phyloP scores from a whole-genome alignment of 2,113 vertebrate genomes.

The Probosciger aterrimus region DNA sequence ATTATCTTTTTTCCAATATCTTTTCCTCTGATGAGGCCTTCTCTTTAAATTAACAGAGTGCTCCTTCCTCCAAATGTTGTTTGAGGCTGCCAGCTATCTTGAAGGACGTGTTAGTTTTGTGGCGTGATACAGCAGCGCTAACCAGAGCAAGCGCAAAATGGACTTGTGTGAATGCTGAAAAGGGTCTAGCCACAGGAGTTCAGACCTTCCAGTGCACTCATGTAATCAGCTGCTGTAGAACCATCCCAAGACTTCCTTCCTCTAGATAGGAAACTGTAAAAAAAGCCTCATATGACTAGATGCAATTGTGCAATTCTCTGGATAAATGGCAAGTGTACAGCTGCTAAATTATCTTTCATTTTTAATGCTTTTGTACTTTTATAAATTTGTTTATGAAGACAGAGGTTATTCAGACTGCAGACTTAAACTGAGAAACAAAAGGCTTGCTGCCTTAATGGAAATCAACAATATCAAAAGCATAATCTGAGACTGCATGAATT shows the following conservation, averaged over 20 bases:
- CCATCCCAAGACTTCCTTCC: constrained; percentile 21
- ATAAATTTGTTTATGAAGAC: background rate
- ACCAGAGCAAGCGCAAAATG: background rate
- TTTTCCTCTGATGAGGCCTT: background rate
- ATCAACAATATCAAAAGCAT: background rate
- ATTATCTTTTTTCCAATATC: background rate
- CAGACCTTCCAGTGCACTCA: background rate
- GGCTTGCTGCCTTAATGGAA: background rate
- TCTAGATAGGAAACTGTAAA: background rate
- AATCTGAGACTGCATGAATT: background rate
- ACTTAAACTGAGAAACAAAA: background rate
- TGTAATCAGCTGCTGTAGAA: background rate
- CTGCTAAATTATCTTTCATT: background rate
- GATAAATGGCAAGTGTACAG: background rate
- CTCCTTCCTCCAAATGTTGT: background rate
- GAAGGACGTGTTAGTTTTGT: background rate
- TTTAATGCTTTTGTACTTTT: background rate
- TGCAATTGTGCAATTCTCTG: background rate
- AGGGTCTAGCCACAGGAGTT: background rate
- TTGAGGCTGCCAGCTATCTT: background rate
- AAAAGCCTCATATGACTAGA: constrained; percentile 11
- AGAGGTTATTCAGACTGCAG: background rate
- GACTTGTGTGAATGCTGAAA: background rate
- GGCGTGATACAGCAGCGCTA: background rate
- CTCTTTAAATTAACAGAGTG: background rate